These are phyloP conservation scores for Pseudomyrmex dendroicus DNA, from an alignment of 1,140 invertebrate genomes.

Conservation along the genomic window DNA sequence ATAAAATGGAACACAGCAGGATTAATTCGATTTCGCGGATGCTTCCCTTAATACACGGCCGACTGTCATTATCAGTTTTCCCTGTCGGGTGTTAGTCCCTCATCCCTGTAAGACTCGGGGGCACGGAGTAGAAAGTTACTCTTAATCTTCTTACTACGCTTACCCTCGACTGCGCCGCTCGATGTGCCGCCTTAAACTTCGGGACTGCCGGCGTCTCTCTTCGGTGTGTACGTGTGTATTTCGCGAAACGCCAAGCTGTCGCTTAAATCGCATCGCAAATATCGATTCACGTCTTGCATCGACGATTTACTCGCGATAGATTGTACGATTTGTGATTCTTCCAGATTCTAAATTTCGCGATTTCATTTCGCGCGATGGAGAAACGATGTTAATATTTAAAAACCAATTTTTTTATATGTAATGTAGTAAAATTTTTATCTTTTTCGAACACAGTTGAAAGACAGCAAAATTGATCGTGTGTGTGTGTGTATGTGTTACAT, in stretches of 20 bases:
- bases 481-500: too few species aligned
- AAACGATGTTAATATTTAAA: neutral
- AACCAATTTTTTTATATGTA: neutral
- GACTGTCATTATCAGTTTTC: constrained; percentile 68
- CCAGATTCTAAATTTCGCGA: neutral
- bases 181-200: constrained; percentile 55
- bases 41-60: constrained; percentile 60
- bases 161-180: constrained; percentile 39
- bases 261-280: constrained; percentile 44
- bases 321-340: neutral
- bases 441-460: neutral
- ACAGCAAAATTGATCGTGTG: too few species aligned
- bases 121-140: constrained; percentile 62
- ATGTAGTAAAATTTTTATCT: neutral
- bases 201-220: constrained; percentile 26
- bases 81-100: constrained; percentile 62
- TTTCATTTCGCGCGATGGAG: neutral
- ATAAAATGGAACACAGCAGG: constrained; percentile 40
- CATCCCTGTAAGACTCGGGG: constrained; percentile 41
- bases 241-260: constrained; percentile 44
- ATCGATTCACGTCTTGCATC: constrained; percentile 6
- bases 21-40: constrained; percentile 60
- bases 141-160: constrained; percentile 69
- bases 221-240: constrained; percentile 43
- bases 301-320: constrained; percentile 7